Evolutionary conservation across 1,140 invertebrate species (phyloP).

Genomic region (Drosophila biarmipes): DNA sequence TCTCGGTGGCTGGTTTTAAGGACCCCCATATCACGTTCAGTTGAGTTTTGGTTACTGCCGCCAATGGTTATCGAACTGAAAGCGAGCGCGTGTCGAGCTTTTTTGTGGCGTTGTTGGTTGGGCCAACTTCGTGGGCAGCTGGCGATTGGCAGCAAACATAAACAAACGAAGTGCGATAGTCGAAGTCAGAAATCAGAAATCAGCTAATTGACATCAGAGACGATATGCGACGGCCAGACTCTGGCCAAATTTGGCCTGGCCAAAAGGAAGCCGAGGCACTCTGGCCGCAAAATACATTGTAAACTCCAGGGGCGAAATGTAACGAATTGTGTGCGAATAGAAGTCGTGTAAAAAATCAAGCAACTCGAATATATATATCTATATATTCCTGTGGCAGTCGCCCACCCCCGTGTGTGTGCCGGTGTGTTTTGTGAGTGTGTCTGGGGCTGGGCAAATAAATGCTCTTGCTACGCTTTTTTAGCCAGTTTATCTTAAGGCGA

Average conservation of each 20-base stretch:
- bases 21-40: conserved; percentile 57
- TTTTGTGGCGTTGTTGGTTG: not conserved
- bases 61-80: conserved; percentile 61
- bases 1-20: conserved; percentile 10
- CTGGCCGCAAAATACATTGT: conserved; percentile 15
- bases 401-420: conserved; percentile 18
- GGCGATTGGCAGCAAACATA: conserved; percentile 45
- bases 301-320: conserved; percentile 26
- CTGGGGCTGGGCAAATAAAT: conserved; percentile 71
- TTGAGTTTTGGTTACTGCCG: conserved; percentile 80
- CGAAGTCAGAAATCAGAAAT: not conserved
- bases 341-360: conserved; percentile 36
- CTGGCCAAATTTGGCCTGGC: conserved; percentile 35
- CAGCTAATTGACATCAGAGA: conserved; percentile 18
- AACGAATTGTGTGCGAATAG: conserved; percentile 41
- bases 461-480: conserved; percentile 77
- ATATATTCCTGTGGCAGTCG: conserved; percentile 15
- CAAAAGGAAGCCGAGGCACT: conserved; percentile 23
- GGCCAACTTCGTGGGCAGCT: conserved; percentile 38
- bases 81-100: conserved; percentile 39
- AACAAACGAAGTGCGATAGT: conserved; percentile 39
- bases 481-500: conserved; percentile 80
- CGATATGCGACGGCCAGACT: conserved; percentile 27
- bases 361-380: conserved; percentile 38
- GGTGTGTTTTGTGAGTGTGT: conserved; percentile 33